Evolutionary conservation across 2,888 invertebrate species (phyloP), one percentile per base, ranked within the genome.

Genomic region (Drosophila lutescens): DNA sequence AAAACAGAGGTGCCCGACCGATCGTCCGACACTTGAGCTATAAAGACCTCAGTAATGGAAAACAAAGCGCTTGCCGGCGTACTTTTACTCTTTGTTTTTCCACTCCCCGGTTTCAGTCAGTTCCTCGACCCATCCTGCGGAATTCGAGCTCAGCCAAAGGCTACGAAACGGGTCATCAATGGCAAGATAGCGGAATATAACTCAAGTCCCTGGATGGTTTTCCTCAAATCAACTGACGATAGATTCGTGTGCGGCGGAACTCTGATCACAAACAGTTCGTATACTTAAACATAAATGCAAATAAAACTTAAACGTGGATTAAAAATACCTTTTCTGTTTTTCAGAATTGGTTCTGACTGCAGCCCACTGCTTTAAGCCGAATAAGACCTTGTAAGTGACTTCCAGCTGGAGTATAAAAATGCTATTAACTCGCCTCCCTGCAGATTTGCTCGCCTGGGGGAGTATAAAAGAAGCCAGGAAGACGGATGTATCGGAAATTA

Each of bases 141-240:
- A 15, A 53, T 12, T 12, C 40, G 40, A 40, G 4, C 15, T 26
- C 12, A 13, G 13, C 2, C 49, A 12, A 7, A 17, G 12, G 12
- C 13, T 3, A 5, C 8, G n/a, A 36, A 20, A 20, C 50, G 50
- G 4, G 36, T 53, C 15, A 26, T 40, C 7, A 53, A 53, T 26
- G 53, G 53, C 40, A 12, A 12, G 8, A 26, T 40, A 7, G 40
- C 53, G 6, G 7, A 4, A 40, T 8, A 40, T 15, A 26, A 53
- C 12, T 53, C 53, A 1, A 53, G 53, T 53, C 53, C 40, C 5
- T 53, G 53, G 53, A 53, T 40, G 53, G 40, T 40, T 26, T 51
- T 51, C 38, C 23, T 51, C 1, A 20, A n/a, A 9, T 4, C 49
- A 15, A 49, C 40, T 9, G 15, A 40, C 2, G 12, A 5, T 4